These are phyloP conservation scores for Manis crassicaudata DNA, from an alignment of 2,797 vertebrate genomes.

Conservation along the genomic window DNA sequence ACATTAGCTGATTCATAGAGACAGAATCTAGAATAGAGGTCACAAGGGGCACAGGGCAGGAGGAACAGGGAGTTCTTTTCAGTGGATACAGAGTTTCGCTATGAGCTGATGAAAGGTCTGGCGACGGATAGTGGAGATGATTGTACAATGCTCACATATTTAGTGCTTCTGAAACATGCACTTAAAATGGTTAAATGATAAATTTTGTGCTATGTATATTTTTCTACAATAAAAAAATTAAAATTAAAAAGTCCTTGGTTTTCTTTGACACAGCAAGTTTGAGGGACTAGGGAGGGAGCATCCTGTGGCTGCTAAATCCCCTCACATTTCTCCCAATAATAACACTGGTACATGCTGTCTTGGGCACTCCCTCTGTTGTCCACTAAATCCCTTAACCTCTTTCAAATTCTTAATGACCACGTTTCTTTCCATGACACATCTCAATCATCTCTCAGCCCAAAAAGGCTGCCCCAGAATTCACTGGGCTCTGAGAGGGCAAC, in stretches of 20 bases:
- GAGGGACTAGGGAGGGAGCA: neutral
- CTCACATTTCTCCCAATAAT: neutral
- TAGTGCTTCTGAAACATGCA: neutral
- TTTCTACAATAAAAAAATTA: conserved; percentile 3
- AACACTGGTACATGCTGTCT: neutral
- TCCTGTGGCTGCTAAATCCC: neutral
- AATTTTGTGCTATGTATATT: neutral
- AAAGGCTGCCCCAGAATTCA: neutral
- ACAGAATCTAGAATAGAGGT: neutral
- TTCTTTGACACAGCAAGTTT: neutral
- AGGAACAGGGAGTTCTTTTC: neutral
- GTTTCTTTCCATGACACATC: neutral
- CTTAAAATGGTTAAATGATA: neutral
- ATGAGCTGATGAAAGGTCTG: neutral
- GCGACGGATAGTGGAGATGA: neutral
- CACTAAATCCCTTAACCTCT: neutral
- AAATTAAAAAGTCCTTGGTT: neutral
- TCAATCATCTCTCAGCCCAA: neutral
- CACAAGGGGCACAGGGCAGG: neutral
- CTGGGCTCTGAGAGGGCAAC: neutral
- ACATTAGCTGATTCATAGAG: neutral
- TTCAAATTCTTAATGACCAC: neutral
- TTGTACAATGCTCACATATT: neutral
- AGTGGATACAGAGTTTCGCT: neutral
- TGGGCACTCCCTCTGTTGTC: neutral